Evolutionary conservation across 2,113 vertebrate genomes (phyloP).

Genomic region (Parus major): DNA sequence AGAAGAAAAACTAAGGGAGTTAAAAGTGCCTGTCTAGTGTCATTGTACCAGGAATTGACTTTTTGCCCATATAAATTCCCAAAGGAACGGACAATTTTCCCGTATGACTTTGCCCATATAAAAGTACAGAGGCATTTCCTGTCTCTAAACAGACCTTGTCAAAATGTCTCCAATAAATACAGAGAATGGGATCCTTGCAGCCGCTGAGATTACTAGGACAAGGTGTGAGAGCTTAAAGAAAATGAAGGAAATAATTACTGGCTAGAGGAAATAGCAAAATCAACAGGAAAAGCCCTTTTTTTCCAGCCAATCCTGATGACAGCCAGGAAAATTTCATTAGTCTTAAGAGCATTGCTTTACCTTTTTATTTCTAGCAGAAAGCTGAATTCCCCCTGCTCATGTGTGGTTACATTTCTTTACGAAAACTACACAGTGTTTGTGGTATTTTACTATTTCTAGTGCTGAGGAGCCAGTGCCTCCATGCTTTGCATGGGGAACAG

Average conservation of each 20-base stretch:
- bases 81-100: neutral
- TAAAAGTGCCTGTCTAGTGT: neutral
- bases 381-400: neutral
- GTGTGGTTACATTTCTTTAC: slow-evolving; percentile 11
- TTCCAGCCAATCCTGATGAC: neutral
- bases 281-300: slow-evolving; percentile 29
- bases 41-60: neutral
- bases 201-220: neutral
- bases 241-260: slow-evolving; percentile 27
- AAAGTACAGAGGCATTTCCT: neutral
- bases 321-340: slow-evolving; percentile 42
- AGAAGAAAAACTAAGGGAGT: neutral
- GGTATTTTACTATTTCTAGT: neutral
- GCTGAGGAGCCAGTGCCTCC: neutral
- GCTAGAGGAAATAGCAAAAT: slow-evolving; percentile 37
- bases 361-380: slow-evolving; percentile 23
- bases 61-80: neutral
- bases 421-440: neutral
- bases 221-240: slow-evolving; percentile 30
- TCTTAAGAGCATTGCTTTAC: slow-evolving; percentile 37
- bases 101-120: neutral
- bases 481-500: neutral
- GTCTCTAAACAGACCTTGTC: neutral
- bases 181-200: neutral
- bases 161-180: neutral